Evolutionary conservation across 2,888 invertebrate species (phyloP), one percentile per base, ranked within the genome.

Genomic region (Thereva nobilitata): DNA sequence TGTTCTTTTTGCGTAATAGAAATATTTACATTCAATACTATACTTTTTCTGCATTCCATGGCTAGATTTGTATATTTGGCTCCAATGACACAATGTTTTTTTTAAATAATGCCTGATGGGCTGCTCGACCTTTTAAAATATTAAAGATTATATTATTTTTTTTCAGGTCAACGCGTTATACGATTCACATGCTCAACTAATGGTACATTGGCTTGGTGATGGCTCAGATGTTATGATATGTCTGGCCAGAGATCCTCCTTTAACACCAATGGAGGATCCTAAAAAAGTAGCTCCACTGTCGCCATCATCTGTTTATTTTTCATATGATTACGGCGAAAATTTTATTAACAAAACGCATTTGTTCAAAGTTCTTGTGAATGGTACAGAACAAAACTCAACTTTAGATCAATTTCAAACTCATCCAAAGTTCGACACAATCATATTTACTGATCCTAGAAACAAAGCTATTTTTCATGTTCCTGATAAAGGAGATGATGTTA

Each of bases 151-250:
- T 45, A 53, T 9, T 38, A 50, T 67, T 63, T 42, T 37, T 75
- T 82, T 83, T 41, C 84, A 94, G 94, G 86, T 88, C 63, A 89
- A 86, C 71, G 83, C 86, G 67, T 83, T 95, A 34, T 91, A 93
- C 81, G 94, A 95, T 81, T 89, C 88, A 71, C 95, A 95, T 77
- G 91, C 92, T 75, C 92, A 93, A 77, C 81, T 95, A 74, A 90
- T 95, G 86, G 93, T 95, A 7, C 93, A 94, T 79, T 95, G 95
- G 95, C 91, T 93, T 8, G 94, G 95, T 37, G 90, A 92, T 79
- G 89, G 89, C 23, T 92, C 92, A 69, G 88, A 92, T 80, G 91
- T 93, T 38, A 91, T 95, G 74, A 89, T 95, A 71, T 94, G 94
- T 75, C 82, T 95, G 70, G 92, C 93, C 2, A 84, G 89, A 73